These are phyloP conservation scores for Actinia equina DNA, from an alignment of 64 coral and sea anemone species.

Conservation along the genomic window DNA sequence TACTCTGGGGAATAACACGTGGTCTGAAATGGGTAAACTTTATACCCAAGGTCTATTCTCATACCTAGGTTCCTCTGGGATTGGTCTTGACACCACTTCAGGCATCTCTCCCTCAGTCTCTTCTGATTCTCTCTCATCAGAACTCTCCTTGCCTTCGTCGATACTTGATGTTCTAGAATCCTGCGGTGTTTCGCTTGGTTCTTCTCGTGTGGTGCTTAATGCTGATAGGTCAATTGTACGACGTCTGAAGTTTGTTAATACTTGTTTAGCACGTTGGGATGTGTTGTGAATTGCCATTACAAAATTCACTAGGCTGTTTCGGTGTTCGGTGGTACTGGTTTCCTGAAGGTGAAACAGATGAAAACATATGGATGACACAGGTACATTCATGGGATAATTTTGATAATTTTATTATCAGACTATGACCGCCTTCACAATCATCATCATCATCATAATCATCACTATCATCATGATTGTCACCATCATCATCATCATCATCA, in stretches of 20 bases:
- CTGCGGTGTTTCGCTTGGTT: neutral
- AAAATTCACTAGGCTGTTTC: slow-evolving; percentile 80
- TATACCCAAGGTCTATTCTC: neutral
- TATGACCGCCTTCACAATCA: neutral
- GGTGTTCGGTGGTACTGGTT: slow-evolving; percentile 23
- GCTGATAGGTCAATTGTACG: slow-evolving; percentile 26
- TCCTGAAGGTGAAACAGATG: neutral
- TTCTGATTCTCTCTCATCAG: slow-evolving; percentile 15
- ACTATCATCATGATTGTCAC: no score
- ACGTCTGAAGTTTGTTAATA: slow-evolving; percentile 57
- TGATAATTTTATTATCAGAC: no score
- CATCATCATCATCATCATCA: no score
- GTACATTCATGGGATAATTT: neutral
- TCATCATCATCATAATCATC: no score
- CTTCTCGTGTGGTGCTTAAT: neutral
- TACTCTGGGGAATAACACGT: no score
- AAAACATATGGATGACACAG: no score
- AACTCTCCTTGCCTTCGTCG: neutral
- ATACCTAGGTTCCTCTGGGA: neutral
- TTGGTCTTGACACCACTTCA: neutral
- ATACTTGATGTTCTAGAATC: neutral
- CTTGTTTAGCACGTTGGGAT: slow-evolving; percentile 82
- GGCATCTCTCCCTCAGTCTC: neutral
- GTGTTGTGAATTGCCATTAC: slow-evolving; percentile 78
- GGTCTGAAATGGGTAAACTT: no score